Evolutionary conservation across 2,113 vertebrate genomes (phyloP).

Genomic region (Chaenocephalus aceratus): DNA sequence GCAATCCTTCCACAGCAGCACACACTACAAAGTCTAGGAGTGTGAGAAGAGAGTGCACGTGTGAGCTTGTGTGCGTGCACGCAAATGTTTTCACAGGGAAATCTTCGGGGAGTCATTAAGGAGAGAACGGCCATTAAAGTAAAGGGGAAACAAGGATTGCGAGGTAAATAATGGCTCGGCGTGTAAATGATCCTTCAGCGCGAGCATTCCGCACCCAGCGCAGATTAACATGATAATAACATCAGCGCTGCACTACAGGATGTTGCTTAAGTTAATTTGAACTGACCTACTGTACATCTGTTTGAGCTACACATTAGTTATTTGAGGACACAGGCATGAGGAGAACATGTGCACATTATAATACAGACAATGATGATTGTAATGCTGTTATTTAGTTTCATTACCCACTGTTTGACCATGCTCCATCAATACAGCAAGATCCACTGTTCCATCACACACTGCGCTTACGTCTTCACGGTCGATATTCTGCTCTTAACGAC

Average conservation of each 20-base stretch:
- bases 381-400: not conserved
- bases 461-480: constrained; percentile 5
- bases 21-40: not conserved
- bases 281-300: constrained; percentile 18
- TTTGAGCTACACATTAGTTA: not conserved
- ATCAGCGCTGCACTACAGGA: constrained; percentile 11
- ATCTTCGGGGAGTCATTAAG: constrained; percentile 60
- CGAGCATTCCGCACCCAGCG: constrained; percentile 18
- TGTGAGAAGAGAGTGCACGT: not conserved
- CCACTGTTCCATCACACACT: constrained; percentile 13
- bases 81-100: constrained; percentile 48
- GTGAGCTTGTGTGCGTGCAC: constrained; percentile 8
- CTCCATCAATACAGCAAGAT: constrained; percentile 8
- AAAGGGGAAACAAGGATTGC: constrained; percentile 58
- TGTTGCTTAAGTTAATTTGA: constrained; percentile 16
- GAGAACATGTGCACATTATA: not conserved
- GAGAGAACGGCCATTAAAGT: constrained; percentile 59
- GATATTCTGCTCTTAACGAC: constrained; percentile 25
- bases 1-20: constrained; percentile 38
- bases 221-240: constrained; percentile 45
- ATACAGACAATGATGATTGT: not conserved
- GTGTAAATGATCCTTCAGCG: constrained; percentile 34
- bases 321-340: not conserved
- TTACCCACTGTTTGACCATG: not conserved
- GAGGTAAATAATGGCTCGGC: constrained; percentile 35